Evolutionary conservation across 2,797 vertebrate genomes (phyloP), one percentile per base, ranked within the genome.

Genomic region (Myoxocephalus aenaeus): DNA sequence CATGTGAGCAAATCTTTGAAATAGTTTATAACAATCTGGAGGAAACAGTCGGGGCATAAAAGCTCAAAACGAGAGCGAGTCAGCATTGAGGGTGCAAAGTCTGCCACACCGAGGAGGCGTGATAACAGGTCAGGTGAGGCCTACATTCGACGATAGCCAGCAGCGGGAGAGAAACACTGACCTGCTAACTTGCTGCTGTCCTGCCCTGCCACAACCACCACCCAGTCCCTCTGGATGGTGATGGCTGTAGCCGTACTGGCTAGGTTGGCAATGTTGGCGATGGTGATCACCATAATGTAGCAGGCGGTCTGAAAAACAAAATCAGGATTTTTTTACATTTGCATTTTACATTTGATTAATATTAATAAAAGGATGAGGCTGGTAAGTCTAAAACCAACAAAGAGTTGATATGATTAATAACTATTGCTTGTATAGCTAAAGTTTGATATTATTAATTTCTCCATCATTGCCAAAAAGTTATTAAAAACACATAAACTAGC

Each of bases 161-260:
- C 14, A 18, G 65, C 5, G 3, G 66, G 25, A 17, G 17, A 20
- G 50, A 48, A 14, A 29, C 25, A 88, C 94, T 93, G 91, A 99
- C 98, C 97, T 97, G 98, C 98, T 86, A 99, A 86, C 87, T 86
- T 96, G 96, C 96, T 96, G 93, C 98, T 96, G 94, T 99, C 96
- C 81, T 97, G 96, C 77, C 97, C 98, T 0, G 98, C 97, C 70
- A 99, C 97, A 14, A 99, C 98, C 75, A 99, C 97, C 70, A 99
- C 97, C 98, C 98, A 99, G 85, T 99, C 98, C 88, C 98, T 96
- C 92, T 99, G 98, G 93, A 99, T 99, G 75, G 96, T 97, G 91
- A 99, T 99, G 54, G 96, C 92, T 36, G 95, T 99, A 1, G 98
- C 98, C 0, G 98, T 99, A 92, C 98, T 99, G 86, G 98, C 98